phyloP scores from a whole-genome alignment of 2,797 vertebrate species.

The Channallabes apus region DNA sequence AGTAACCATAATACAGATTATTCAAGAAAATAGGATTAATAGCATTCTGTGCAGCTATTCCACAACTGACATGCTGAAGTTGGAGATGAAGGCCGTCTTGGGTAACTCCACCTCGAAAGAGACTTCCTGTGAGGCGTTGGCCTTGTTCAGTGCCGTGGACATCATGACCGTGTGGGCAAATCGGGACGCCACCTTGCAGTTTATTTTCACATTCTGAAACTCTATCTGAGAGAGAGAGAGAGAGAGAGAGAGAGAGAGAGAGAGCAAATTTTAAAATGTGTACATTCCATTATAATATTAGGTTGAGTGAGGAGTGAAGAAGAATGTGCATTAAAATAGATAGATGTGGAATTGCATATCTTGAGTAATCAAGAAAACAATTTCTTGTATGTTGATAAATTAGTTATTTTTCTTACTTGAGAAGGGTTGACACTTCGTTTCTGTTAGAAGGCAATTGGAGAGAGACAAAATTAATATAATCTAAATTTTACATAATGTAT shows the following conservation, averaged over 20 bases:
- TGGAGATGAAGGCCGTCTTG: conserved; percentile 90
- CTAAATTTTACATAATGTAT: too few species aligned
- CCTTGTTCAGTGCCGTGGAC: conserved; percentile 81
- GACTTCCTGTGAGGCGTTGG: conserved; percentile 77
- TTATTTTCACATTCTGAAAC: conserved; percentile 78
- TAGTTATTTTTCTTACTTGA: conserved; percentile 57
- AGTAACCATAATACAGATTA: not conserved
- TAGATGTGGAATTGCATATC: not conserved
- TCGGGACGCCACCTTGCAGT: conserved; percentile 82
- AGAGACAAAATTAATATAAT: not conserved
- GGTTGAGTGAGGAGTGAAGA: not conserved
- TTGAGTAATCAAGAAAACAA: too few species aligned
- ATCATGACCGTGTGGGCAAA: conserved; percentile 88
- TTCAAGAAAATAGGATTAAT: not conserved
- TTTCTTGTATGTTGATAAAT: not conserved
- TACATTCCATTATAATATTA: not conserved
- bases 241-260: too few species aligned
- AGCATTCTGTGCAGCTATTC: not conserved
- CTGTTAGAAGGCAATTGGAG: conserved; percentile 53
- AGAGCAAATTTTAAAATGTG: too few species aligned
- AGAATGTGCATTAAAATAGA: not conserved
- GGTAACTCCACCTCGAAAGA: conserved; percentile 87
- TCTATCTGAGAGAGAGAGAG: conserved; percentile 61
- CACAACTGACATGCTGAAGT: conserved; percentile 89
- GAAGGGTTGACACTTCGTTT: conserved; percentile 62